A percentile compares a stretch with the other conserved stretches of the same genome.
phyloP scores from a whole-genome alignment of 92 coral and sea anemone species.

The Epizoanthus fatuus region DNA sequence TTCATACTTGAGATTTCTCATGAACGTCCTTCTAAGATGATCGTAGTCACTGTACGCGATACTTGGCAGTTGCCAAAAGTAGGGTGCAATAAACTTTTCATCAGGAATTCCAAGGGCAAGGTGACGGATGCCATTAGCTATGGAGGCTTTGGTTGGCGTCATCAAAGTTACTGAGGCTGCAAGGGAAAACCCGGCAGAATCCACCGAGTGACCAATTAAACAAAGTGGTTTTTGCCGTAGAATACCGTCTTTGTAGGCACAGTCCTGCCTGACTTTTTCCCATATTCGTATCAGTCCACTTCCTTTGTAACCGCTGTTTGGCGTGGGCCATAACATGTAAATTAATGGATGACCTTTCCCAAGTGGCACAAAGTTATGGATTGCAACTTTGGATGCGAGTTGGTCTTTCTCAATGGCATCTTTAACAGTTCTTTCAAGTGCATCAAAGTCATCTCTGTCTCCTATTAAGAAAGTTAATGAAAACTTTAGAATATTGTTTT shows the following conservation, averaged over 20 bases:
- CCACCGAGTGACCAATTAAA: conserved; percentile 28
- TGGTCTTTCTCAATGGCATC: background rate
- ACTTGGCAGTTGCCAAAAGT: conserved; percentile 47
- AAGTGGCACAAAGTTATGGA: conserved; percentile 18
- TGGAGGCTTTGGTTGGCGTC: conserved; percentile 41
- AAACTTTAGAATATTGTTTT: too few relatives aligned
- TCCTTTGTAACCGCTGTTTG: conserved; percentile 37
- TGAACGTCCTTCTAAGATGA: conserved; percentile 28
- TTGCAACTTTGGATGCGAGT: conserved; percentile 18
- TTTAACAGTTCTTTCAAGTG: conserved; percentile 6
- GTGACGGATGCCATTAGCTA: background rate
- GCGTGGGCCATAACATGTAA: conserved; percentile 49
- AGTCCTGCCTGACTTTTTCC: conserved; percentile 25
- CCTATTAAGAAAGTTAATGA: too few relatives aligned
- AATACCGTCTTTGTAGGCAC: background rate
- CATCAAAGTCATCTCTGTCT: conserved; percentile 35
- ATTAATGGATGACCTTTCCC: conserved; percentile 2
- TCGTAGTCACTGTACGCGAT: conserved; percentile 35
- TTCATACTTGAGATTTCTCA: conserved; percentile 36
- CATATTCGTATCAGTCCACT: conserved; percentile 29
- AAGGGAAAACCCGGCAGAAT: conserved; percentile 43
- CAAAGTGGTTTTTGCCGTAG: background rate
- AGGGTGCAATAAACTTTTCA: conserved; percentile 48
- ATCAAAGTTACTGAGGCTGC: conserved; percentile 40
- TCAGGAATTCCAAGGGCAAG: conserved; percentile 37